Conservation (phyloP, 2,113 vertebrate species). For the Tauraco erythrolophus region DNA sequence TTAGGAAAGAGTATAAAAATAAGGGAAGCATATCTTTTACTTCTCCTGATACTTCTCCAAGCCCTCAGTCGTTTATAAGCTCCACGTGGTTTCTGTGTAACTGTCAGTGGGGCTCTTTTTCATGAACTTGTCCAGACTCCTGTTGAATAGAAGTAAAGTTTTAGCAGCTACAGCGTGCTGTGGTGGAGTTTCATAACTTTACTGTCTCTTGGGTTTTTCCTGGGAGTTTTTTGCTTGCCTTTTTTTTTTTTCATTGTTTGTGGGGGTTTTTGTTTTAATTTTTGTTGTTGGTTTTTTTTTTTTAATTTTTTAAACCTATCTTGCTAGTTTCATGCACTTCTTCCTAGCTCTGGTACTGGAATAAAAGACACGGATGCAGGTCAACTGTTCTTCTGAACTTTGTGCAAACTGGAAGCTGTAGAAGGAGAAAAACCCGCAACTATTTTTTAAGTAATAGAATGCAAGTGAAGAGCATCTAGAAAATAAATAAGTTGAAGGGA, state of each 20-base stretch:
- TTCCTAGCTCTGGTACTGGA: not conserved
- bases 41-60: not conserved
- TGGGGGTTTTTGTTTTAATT: rapidly evolving
- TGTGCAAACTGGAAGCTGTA: not conserved
- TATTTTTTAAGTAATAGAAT: not conserved
- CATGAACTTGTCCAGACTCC: not conserved
- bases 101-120: not conserved
- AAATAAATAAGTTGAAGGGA: not conserved
- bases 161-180: not conserved
- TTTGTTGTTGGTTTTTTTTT: not conserved
- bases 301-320: not conserved
- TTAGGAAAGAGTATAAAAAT: not conserved
- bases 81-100: not conserved
- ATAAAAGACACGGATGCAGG: not conserved
- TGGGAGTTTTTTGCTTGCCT: rapidly evolving
- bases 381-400: not conserved
- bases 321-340: not conserved
- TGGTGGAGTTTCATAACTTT: not conserved
- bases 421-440: rapidly evolving
- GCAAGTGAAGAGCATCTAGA: not conserved
- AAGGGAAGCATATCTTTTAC: not conserved
- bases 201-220: not conserved
- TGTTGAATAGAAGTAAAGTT: not conserved
- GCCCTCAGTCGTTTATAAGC: not conserved
- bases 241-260: not conserved